Conservation (phyloP, 2,888 invertebrate species). For the Proisotoma minuta region DNA sequence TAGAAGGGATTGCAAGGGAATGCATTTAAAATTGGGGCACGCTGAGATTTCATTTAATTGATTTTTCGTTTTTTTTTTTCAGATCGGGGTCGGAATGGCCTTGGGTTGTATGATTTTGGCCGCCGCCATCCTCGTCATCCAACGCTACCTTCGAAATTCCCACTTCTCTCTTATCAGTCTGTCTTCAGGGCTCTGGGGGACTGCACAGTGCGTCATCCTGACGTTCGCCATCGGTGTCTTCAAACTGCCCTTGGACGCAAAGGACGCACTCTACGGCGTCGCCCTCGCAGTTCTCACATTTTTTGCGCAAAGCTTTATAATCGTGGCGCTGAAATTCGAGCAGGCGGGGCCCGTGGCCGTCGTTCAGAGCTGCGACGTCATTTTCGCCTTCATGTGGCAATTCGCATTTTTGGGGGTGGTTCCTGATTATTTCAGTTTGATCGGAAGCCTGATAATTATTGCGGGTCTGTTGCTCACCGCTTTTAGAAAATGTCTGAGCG, state of each 20-base stretch:
- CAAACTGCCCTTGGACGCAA: conserved; percentile 7
- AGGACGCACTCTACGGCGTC: conserved; percentile 2
- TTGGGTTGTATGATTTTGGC: conserved; percentile 18
- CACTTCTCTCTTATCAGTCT: conserved; percentile 20
- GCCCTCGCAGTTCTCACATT: conserved; percentile 12
- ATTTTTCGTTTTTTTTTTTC: background rate
- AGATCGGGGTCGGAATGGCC: conserved; percentile 20
- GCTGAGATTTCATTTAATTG: no score
- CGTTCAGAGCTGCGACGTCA: conserved; percentile 21
- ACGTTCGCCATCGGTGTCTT: conserved; percentile 14
- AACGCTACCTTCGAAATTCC: conserved; percentile 17
- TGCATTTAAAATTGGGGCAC: no score
- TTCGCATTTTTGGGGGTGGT: conserved; percentile 11
- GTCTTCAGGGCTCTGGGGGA: conserved; percentile 23
- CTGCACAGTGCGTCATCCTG: conserved; percentile 13
- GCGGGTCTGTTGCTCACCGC: conserved; percentile 21
- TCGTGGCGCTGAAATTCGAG: conserved; percentile 18
- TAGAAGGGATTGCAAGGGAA: no score
- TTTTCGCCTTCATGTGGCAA: conserved; percentile 22
- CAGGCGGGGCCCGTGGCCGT: conserved; percentile 16
- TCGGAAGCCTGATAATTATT: conserved; percentile 19
- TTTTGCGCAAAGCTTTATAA: conserved; percentile 14
- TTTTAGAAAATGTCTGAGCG: conserved; percentile 16
- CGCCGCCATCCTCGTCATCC: conserved; percentile 14
- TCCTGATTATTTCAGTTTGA: conserved; percentile 18